Percentiles rank a stretch among this genome's conserved stretches.
These are phyloP conservation scores for Meloidogyne floridensis DNA, from an alignment of 1,140 invertebrate species.

Conservation along the genomic window DNA sequence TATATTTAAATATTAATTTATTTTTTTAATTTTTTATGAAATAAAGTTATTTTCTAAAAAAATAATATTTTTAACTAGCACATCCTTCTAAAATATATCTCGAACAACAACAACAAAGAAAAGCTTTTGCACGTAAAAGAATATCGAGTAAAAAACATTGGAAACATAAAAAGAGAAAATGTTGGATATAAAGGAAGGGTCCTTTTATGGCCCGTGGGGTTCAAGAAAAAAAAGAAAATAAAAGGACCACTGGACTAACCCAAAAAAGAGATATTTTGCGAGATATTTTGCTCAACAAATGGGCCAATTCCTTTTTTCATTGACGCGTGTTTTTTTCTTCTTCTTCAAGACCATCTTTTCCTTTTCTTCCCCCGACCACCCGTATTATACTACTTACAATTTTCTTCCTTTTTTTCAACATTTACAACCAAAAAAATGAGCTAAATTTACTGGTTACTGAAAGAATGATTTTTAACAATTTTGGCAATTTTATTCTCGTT, in stretches of 20 bases:
- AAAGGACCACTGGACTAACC: not conserved
- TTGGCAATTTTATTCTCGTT: not conserved
- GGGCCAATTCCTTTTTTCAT: not conserved
- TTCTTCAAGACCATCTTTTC: not conserved
- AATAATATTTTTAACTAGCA: not conserved
- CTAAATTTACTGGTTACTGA: not conserved
- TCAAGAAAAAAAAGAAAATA: not conserved
- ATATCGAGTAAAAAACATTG: not conserved
- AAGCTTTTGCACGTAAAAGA: conserved; percentile 2
- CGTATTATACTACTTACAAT: not conserved
- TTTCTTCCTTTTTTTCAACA: not conserved
- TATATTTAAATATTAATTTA: too few species aligned
- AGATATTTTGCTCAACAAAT: conserved; percentile 7
- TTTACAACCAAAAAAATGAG: not conserved
- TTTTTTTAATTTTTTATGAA: not conserved
- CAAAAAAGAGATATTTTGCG: not conserved
- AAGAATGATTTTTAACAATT: not conserved
- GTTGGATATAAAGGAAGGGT: not conserved
- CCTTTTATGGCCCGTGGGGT: not conserved
- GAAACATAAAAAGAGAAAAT: not conserved
- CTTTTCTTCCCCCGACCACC: not conserved
- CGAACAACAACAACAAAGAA: not conserved
- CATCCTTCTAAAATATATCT: not conserved
- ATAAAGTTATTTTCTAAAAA: not conserved
- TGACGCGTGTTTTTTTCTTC: not conserved